Base-by-base conservation (phyloP, 2,888 invertebrate genomes). In the Conus canariensis region DNA sequence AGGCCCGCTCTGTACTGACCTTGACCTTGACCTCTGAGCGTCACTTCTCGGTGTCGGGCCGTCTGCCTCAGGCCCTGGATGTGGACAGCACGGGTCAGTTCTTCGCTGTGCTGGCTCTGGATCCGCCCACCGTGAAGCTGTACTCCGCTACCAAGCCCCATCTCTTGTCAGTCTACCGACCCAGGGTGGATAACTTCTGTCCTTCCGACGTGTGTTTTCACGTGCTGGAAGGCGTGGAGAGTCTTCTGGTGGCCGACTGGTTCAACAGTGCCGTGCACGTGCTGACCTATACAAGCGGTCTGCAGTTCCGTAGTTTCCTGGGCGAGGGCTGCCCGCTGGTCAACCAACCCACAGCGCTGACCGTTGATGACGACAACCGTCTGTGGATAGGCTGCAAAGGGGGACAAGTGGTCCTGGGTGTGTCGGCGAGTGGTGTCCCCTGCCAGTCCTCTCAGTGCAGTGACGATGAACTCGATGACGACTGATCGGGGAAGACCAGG, bases 201-300 rank as follows among this genome's bases (percentile, higher is more conserved):
- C 88, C 88, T 83, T 74, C 88, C 16, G 88, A 88, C 25, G 88
- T 88, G 25, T 88, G 88, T 59, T 88, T 88, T 59, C 25, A 77
- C 77, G 58, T 70, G n/a, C 25, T 88, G 30, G 59, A 74, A 56
- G 88, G 88, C n/a, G 58, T 16, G 59, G 88, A 88, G 59, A 25
- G 74, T 19, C 77, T 88, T 8, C 88, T 88, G 45, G 88, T 88
- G 56, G 88, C 88, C 58, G 88, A 88, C 16, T 88, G 88, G 77
- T 45, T n/a, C 74, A 88, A 88, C 88, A 88, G 59, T 77, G 74
- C 77, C 56, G 16, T 88, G 22, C 70, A 88, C 88, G 25, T 88
- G 58, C 74, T 88, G 58, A 58, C 45, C 74, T 77, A 30, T 16
- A 10, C 25, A 1, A 56, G 70, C 87, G 70, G 70, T 22, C n/a